Evolutionary conservation across 2,888 invertebrate species (phyloP), one percentile per base, ranked within the genome.

Genomic region (Enoplolaimus lenunculus): DNA sequence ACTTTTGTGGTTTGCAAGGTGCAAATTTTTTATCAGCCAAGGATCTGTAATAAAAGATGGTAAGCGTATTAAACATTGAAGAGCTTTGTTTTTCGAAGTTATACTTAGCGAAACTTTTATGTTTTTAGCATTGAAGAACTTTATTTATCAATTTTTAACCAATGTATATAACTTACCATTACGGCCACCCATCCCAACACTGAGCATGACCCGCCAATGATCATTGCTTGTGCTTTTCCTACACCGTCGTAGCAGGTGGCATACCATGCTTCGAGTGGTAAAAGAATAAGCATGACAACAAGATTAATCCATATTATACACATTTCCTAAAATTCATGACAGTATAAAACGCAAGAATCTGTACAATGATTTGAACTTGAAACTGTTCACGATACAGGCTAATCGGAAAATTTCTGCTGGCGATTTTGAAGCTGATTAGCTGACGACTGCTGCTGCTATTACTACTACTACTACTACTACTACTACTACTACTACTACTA

Each of bases 321-420:
- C 45, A 45, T 45, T 45, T 45, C 45, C 45, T 45, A 45, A 45
- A 45, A 45, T 45, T 45, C n/a, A n/a, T n/a, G n/a, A n/a, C n/a
- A n/a, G n/a, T n/a, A n/a, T n/a, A n/a, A n/a, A n/a, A n/a, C n/a
- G n/a, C n/a, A n/a, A n/a, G n/a, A n/a, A n/a, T n/a, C n/a, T n/a
- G n/a, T n/a, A n/a, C n/a, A n/a, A n/a, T n/a, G n/a, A n/a, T n/a
- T n/a, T n/a, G n/a, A n/a, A n/a, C n/a, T n/a, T n/a, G n/a, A n/a
- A n/a, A n/a, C n/a, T n/a, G n/a, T n/a, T n/a, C n/a, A n/a, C n/a
- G n/a, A n/a, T n/a, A n/a, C n/a, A n/a, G n/a, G n/a, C n/a, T n/a
- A n/a, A n/a, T n/a, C n/a, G n/a, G n/a, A n/a, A n/a, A n/a, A n/a
- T n/a, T n/a, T n/a, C n/a, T n/a, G n/a, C n/a, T n/a, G n/a, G n/a